Evolutionary conservation across 2,113 vertebrate genomes (phyloP).

Genomic region (Pundamilia nyererei): DNA sequence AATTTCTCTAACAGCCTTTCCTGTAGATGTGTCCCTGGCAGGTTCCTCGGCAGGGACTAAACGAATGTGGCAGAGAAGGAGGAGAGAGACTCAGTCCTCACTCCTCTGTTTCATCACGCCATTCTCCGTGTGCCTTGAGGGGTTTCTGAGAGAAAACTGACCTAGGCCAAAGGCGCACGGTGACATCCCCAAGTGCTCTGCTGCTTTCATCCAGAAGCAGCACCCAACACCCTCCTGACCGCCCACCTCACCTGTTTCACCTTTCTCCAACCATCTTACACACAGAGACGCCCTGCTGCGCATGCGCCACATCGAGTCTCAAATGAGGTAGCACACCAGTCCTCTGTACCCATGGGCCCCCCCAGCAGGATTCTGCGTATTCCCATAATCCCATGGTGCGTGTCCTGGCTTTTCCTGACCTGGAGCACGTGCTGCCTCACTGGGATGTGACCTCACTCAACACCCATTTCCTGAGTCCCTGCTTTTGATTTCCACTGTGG

Average conservation of each 20-base stretch:
- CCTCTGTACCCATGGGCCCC: neutral
- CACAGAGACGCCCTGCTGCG: neutral
- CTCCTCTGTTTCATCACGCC: conserved; percentile 58
- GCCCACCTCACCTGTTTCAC: conserved; percentile 15
- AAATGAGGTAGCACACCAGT: neutral
- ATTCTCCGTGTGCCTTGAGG: conserved; percentile 45
- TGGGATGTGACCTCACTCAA: conserved; percentile 68
- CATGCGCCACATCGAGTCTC: neutral
- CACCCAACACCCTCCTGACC: conserved; percentile 20
- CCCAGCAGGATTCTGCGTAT: conserved; percentile 9
- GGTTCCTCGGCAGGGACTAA: conserved; percentile 65
- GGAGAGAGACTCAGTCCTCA: conserved; percentile 63
- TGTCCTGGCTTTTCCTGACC: conserved; percentile 70
- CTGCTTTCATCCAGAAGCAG: neutral
- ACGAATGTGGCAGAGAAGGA: conserved; percentile 52
- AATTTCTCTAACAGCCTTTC: conserved; percentile 21
- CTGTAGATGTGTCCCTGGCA: conserved; percentile 58
- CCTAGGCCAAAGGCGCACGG: conserved; percentile 41
- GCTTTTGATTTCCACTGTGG: conserved; percentile 77
- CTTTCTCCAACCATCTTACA: neutral
- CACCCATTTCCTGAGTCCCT: conserved; percentile 69
- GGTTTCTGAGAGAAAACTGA: conserved; percentile 47
- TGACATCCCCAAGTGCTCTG: conserved; percentile 19
- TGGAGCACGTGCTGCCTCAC: conserved; percentile 54
- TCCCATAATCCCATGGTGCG: conserved; percentile 60